Evolutionary conservation across 2,888 invertebrate genomes (phyloP).

Genomic region (Ophion slaviceki): DNA sequence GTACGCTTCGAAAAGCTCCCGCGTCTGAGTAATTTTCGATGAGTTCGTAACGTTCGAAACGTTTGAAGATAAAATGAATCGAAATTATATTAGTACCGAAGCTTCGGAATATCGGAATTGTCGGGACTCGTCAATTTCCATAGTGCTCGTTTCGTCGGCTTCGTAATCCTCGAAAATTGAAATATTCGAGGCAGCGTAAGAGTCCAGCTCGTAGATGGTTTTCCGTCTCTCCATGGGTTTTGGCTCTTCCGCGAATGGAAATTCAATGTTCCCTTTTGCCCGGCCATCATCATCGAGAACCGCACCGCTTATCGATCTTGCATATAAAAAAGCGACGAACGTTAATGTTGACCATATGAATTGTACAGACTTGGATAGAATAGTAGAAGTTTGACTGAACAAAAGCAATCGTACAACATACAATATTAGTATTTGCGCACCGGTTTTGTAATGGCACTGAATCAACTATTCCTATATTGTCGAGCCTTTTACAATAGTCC

Average conservation of each 20-base stretch:
- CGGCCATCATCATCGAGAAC: conserved; percentile 6
- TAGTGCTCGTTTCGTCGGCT: conserved; percentile 40
- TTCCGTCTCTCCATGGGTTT: conserved; percentile 63
- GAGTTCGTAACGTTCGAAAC: neutral
- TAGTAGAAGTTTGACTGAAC: too few species aligned
- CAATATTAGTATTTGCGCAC: too few species aligned
- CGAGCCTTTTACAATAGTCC: too few species aligned
- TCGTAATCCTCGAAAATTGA: conserved; percentile 63
- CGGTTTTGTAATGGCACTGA: too few species aligned
- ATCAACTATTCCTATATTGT: too few species aligned
- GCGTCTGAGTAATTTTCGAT: neutral
- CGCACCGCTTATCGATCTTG: conserved; percentile 9
- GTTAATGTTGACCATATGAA: too few species aligned
- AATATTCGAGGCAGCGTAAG: conserved; percentile 69
- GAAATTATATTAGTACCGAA: conserved; percentile 64
- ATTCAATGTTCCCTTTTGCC: conserved; percentile 37
- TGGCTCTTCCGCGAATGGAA: conserved; percentile 35
- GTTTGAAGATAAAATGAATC: conserved; percentile 1
- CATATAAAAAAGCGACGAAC: neutral
- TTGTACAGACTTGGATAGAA: too few species aligned
- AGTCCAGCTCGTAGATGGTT: conserved; percentile 74
- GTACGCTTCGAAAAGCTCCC: neutral
- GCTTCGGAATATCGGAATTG: conserved; percentile 72
- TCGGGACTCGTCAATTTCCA: conserved; percentile 38
- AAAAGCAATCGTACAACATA: too few species aligned